Evolutionary conservation across 2,797 vertebrate genomes (phyloP).

Genomic region (Buceros bicornis): DNA sequence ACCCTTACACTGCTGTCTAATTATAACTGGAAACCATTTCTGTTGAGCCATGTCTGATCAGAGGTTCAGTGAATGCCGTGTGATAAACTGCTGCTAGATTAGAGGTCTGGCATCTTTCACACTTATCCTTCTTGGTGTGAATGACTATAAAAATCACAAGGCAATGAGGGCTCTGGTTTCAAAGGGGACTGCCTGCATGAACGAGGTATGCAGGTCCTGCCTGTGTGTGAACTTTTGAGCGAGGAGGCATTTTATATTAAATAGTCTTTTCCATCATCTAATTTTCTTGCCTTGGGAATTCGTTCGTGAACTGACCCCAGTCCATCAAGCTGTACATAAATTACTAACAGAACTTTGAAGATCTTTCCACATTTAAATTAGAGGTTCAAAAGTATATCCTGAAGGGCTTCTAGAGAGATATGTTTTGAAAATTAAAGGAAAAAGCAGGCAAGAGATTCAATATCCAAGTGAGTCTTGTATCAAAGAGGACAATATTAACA

Average conservation of each 20-base stretch:
- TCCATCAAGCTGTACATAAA: slow-evolving; percentile 34
- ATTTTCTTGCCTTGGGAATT: slow-evolving; percentile 45
- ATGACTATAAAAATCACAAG: neutral
- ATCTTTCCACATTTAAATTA: slow-evolving; percentile 24
- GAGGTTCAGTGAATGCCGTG: neutral
- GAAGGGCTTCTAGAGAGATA: slow-evolving; percentile 4
- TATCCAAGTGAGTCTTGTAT: neutral
- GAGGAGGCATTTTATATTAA: neutral
- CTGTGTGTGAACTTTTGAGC: neutral
- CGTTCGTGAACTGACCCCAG: slow-evolving; percentile 33
- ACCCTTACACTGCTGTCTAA: neutral
- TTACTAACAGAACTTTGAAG: slow-evolving; percentile 52
- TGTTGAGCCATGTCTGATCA: neutral
- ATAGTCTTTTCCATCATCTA: slow-evolving; percentile 2
- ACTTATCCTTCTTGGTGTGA: slow-evolving; percentile 14
- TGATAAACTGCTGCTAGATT: slow-evolving; percentile 49
- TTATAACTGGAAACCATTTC: neutral
- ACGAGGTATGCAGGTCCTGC: neutral
- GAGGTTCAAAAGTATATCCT: slow-evolving; percentile 22
- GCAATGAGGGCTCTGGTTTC: neutral
- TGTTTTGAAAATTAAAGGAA: slow-evolving; percentile 8
- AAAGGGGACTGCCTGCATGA: neutral
- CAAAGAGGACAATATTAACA: neutral
- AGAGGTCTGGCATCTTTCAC: slow-evolving; percentile 38
- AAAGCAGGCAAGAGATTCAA: neutral